Conservation (phyloP, 2,113 vertebrate species). For the Ochotona curzoniae region DNA sequence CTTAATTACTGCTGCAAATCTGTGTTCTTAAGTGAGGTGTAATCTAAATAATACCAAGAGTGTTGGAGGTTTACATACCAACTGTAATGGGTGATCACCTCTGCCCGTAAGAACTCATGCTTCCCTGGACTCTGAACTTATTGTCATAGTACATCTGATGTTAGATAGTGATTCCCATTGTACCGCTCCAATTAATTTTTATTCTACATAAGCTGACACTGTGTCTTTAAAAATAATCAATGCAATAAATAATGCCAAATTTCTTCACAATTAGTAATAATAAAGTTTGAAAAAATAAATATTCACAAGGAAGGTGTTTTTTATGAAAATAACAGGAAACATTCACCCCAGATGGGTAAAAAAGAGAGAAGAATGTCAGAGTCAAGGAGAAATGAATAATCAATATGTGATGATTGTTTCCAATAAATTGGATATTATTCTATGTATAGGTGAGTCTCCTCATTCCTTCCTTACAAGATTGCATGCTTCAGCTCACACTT, state of each 20-base stretch:
- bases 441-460: background rate
- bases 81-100: background rate
- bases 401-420: slow-evolving; percentile 67
- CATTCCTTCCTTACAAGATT: slow-evolving; percentile 23
- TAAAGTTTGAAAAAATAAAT: slow-evolving; percentile 67
- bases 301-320: background rate
- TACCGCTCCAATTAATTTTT: slow-evolving; percentile 38
- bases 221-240: background rate
- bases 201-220: background rate
- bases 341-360: slow-evolving; percentile 72
- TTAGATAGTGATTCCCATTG: slow-evolving; percentile 49
- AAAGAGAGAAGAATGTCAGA: slow-evolving; percentile 67
- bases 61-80: slow-evolving; percentile 71
- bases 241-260: slow-evolving; percentile 9
- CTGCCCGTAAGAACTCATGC: slow-evolving; percentile 19
- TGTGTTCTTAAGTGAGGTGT: slow-evolving; percentile 62
- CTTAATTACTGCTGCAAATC: slow-evolving; percentile 63
- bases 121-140: background rate
- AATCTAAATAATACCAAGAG: slow-evolving; percentile 65
- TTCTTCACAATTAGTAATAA: slow-evolving; percentile 60
- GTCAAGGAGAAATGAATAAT: background rate
- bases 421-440: slow-evolving; percentile 60
- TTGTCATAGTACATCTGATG: slow-evolving; percentile 66
- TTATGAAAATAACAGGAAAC: slow-evolving; percentile 69
- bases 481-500: background rate